phyloP scores from a whole-genome alignment of 2,113 vertebrate species.

The Phrynocephalus versicolor region DNA sequence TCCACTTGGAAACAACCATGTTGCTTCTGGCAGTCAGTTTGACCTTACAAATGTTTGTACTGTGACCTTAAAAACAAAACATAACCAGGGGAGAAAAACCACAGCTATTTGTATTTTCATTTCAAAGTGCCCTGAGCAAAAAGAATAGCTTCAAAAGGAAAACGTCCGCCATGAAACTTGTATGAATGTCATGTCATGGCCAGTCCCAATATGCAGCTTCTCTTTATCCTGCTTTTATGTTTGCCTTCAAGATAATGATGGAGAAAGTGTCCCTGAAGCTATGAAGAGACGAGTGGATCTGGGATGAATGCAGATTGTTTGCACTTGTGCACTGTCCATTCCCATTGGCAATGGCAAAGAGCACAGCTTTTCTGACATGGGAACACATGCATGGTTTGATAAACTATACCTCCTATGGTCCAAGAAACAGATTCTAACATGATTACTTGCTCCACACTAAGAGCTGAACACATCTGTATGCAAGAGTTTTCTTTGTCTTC shows the following conservation, averaged over 20 bases:
- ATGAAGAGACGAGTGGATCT: neutral
- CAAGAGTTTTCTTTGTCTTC: neutral
- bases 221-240: neutral
- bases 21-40: constrained; percentile 1
- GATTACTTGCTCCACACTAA: accelerated
- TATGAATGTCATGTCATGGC: neutral
- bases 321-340: neutral
- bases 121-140: neutral
- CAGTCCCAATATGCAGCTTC: accelerated
- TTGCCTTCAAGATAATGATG: neutral
- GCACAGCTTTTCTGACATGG: neutral
- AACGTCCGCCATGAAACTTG: neutral
- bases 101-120: neutral
- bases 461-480: neutral
- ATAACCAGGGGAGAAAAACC: neutral
- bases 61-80: neutral
- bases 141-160: accelerated
- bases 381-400: accelerated
- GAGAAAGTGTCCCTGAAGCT: neutral
- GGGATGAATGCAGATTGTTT: neutral
- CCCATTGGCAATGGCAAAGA: neutral
- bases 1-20: neutral
- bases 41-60: neutral
- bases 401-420: neutral
- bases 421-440: neutral